These are phyloP conservation scores for Bombyx mandarina DNA, from an alignment of 1,140 invertebrate species.

Conservation along the genomic window DNA sequence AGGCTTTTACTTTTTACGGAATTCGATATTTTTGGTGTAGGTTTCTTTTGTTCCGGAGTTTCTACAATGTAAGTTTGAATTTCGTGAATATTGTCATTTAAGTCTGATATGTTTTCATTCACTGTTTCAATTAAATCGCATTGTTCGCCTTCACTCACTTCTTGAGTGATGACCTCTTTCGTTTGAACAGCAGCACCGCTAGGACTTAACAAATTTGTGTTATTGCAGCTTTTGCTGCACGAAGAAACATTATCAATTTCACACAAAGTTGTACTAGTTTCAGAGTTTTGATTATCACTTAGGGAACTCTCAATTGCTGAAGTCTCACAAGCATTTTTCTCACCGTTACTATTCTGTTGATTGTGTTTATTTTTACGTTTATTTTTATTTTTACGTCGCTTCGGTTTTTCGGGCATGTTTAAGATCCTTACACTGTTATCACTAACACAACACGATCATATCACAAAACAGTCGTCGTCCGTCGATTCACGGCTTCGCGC, in stretches of 20 bases:
- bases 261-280: too few species aligned
- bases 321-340: constrained; percentile 11
- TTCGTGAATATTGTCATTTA: neutral
- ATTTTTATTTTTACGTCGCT: constrained; percentile 60
- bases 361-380: constrained; percentile 56
- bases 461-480: constrained; percentile 34
- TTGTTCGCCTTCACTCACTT: too few species aligned
- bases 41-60: constrained; percentile 59
- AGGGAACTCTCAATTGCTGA: neutral
- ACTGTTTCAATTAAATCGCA: too few species aligned
- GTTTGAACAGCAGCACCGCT: too few species aligned
- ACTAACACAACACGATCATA: constrained; percentile 43
- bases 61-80: constrained; percentile 55
- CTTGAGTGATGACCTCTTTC: too few species aligned
- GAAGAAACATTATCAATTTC: too few species aligned
- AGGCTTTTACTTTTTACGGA: constrained; percentile 71
- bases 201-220: too few species aligned
- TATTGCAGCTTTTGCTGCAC: too few species aligned
- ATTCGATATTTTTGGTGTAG: constrained; percentile 48
- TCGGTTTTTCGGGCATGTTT: constrained; percentile 59
- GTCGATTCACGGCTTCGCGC: constrained; percentile 27
- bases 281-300: neutral
- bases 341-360: constrained; percentile 5
- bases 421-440: constrained; percentile 42
- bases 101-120: too few species aligned